phyloP scores from a whole-genome alignment of 2,113 vertebrate genomes.

The Poicephalus gulielmi region DNA sequence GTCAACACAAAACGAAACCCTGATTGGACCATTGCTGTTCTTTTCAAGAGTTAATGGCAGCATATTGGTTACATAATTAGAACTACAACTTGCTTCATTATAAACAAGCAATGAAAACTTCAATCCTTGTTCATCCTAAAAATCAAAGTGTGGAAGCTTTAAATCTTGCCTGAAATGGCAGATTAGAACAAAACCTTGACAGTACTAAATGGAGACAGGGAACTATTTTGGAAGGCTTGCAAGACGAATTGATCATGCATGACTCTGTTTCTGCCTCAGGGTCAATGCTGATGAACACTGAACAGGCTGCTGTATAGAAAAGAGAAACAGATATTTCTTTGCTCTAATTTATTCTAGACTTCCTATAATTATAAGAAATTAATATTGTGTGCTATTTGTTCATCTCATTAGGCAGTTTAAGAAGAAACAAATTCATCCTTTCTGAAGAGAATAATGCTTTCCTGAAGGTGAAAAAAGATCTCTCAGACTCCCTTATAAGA shows the following conservation, averaged over 20 bases:
- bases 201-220: slow-evolving; percentile 29
- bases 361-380: slow-evolving; percentile 52
- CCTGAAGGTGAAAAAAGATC: neutral
- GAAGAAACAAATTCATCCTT: slow-evolving; percentile 26
- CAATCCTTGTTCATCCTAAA: slow-evolving; percentile 12
- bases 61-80: slow-evolving; percentile 13
- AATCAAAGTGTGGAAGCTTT: slow-evolving; percentile 49
- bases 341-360: slow-evolving; percentile 30
- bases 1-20: neutral
- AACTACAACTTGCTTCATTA: slow-evolving; percentile 18
- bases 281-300: slow-evolving; percentile 13
- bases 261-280: slow-evolving; percentile 15
- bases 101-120: slow-evolving; percentile 19
- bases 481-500: neutral
- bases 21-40: neutral
- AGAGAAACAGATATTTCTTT: slow-evolving; percentile 25
- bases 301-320: slow-evolving; percentile 3
- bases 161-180: slow-evolving; percentile 58
- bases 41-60: slow-evolving; percentile 34
- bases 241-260: slow-evolving; percentile 59
- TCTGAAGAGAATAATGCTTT: neutral
- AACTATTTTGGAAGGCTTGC: slow-evolving; percentile 43
- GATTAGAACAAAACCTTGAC: slow-evolving; percentile 52
- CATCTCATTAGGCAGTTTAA: slow-evolving; percentile 31
- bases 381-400: slow-evolving; percentile 8